Percentiles rank a stretch among this genome's conserved stretches.
Conservation (phyloP, 2,797 vertebrate species). For the Hipposideros larvatus region DNA sequence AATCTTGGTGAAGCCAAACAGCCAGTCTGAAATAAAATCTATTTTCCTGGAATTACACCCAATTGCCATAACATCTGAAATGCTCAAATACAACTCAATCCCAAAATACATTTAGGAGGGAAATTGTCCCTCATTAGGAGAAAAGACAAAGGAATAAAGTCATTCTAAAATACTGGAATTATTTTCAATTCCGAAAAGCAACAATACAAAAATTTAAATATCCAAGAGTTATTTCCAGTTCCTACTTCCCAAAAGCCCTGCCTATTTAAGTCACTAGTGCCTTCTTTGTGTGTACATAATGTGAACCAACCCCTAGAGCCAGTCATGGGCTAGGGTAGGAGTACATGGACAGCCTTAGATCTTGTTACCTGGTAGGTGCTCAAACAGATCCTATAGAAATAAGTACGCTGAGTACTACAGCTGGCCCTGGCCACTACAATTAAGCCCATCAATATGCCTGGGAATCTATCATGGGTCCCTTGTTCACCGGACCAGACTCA, state of each 20-base stretch:
- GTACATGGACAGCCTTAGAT: background rate
- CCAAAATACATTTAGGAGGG: background rate
- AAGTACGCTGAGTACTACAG: background rate
- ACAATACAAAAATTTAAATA: background rate
- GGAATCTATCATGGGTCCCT: background rate
- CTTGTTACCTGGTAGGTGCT: background rate
- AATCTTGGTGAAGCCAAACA: constrained; percentile 21
- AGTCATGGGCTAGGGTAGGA: background rate
- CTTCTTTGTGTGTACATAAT: background rate
- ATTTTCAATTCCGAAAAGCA: constrained; percentile 44
- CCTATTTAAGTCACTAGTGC: background rate
- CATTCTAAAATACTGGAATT: background rate
- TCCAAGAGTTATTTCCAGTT: constrained; percentile 3
- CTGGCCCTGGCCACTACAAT: background rate
- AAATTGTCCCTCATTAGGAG: background rate
- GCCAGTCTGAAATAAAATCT: background rate
- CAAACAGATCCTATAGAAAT: background rate
- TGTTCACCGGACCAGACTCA: background rate
- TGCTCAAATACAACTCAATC: constrained; percentile 40
- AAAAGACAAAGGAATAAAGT: background rate
- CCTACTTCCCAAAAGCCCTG: background rate
- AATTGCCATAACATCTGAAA: constrained; percentile 6
- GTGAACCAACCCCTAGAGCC: background rate
- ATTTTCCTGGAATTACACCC: constrained; percentile 40
- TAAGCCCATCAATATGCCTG: background rate